Percentiles rank a stretch among this genome's conserved stretches.
Evolutionary conservation across 2,888 invertebrate species (phyloP).

Genomic region (Pristionchus entomophagus): DNA sequence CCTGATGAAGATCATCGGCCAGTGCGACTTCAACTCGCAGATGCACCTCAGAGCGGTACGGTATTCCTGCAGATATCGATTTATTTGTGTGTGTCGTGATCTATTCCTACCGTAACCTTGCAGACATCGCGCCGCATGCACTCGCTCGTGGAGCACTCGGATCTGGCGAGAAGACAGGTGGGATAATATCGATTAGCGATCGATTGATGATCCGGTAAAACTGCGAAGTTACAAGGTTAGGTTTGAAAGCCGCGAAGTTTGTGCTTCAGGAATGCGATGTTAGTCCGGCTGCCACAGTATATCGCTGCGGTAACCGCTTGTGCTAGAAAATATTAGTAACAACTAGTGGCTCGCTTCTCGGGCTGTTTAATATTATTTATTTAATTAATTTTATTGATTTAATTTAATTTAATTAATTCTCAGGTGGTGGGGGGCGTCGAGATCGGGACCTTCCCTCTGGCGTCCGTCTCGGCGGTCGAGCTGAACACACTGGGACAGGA

Average conservation of each 20-base stretch:
- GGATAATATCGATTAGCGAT: background rate
- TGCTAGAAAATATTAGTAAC: too few species aligned
- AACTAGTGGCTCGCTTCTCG: too few species aligned
- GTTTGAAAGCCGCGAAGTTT: too few species aligned
- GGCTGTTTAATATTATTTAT: background rate
- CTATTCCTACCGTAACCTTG: background rate
- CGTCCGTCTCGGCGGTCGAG: slow-evolving; percentile 16
- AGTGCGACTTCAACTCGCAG: slow-evolving; percentile 48
- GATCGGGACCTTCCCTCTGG: slow-evolving; percentile 40
- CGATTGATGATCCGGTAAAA: background rate
- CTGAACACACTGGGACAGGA: slow-evolving; percentile 2
- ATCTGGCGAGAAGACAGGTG: slow-evolving; percentile 42
- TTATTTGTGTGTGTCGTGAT: background rate
- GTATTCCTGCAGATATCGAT: background rate
- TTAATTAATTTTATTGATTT: background rate
- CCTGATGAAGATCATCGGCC: slow-evolving; percentile 39
- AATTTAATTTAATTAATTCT: background rate
- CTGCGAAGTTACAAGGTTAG: too few species aligned
- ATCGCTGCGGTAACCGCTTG: too few species aligned
- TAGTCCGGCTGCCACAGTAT: too few species aligned
- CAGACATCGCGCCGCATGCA: slow-evolving; percentile 45
- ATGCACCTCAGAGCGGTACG: slow-evolving; percentile 49
- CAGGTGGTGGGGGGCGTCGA: slow-evolving; percentile 47
- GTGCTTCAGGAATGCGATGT: too few species aligned
- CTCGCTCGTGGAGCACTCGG: slow-evolving; percentile 48